Evolutionary conservation across 2,888 invertebrate species (phyloP).

Genomic region (Drosophila maculinotata): DNA sequence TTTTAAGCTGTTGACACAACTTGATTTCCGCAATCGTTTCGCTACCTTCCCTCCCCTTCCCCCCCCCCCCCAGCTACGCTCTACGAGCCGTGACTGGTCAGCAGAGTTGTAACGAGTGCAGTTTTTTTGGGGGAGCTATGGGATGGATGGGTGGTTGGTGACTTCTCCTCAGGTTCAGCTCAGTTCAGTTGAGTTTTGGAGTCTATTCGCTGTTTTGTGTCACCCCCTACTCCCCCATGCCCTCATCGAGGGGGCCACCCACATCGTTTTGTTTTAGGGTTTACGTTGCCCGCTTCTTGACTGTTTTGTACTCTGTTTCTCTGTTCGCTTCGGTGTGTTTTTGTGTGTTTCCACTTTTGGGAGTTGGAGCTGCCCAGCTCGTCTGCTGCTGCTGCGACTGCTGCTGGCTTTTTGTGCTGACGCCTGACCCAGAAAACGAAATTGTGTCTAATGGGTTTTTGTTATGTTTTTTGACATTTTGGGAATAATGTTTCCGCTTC

Average conservation of each 20-base stretch:
- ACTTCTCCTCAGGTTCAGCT: slow-evolving; percentile 34
- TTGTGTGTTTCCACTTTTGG: slow-evolving; percentile 64
- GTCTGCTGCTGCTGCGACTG: slow-evolving; percentile 17
- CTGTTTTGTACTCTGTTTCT: slow-evolving; percentile 10
- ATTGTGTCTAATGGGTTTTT: slow-evolving; percentile 79
- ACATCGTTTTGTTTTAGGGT: slow-evolving; percentile 65
- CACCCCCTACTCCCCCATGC: no score
- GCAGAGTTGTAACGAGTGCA: slow-evolving; percentile 32
- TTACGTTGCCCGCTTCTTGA: slow-evolving; percentile 18
- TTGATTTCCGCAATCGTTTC: slow-evolving; percentile 73
- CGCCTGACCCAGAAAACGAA: slow-evolving; percentile 75
- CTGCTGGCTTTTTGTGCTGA: slow-evolving; percentile 43
- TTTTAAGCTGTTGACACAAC: slow-evolving; percentile 80
- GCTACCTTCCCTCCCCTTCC: slow-evolving; percentile 6
- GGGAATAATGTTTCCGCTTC: slow-evolving; percentile 80
- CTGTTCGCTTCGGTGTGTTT: slow-evolving; percentile 27
- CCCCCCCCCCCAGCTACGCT: background rate
- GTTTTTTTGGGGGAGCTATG: slow-evolving; percentile 6
- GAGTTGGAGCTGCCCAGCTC: slow-evolving; percentile 39
- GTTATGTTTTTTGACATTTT: slow-evolving; percentile 81
- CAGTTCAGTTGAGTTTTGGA: slow-evolving; percentile 40
- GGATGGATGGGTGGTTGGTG: background rate
- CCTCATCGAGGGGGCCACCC: slow-evolving; percentile 40
- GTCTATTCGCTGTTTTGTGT: slow-evolving; percentile 53
- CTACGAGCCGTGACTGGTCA: slow-evolving; percentile 49